These are phyloP conservation scores for Plebejus melissa DNA, from an alignment of 2,888 invertebrate genomes.

Conservation along the genomic window DNA sequence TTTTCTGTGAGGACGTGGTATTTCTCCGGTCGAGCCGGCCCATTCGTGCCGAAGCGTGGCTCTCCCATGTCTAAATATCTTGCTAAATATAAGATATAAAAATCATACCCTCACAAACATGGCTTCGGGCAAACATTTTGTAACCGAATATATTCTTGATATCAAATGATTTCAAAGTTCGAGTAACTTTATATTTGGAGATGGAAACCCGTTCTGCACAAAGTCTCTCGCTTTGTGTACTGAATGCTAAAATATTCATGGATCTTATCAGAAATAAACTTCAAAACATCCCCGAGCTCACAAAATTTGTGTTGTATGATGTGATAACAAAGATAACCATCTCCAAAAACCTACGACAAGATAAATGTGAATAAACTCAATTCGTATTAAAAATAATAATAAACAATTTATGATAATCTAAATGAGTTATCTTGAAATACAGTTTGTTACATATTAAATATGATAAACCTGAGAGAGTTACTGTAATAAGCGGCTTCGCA, in stretches of 20 bases:
- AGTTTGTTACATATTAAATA: no score
- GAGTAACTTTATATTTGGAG: slow-evolving; percentile 10
- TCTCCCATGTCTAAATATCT: no score
- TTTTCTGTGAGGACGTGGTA: no score
- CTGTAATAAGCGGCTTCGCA: not conserved
- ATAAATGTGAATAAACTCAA: no score
- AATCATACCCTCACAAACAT: not conserved
- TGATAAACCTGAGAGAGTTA: no score
- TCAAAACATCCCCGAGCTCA: not conserved
- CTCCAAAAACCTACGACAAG: not conserved
- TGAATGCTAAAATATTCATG: slow-evolving; percentile 20
- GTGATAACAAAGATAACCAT: not conserved
- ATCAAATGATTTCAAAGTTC: slow-evolving; percentile 15
- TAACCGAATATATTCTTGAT: not conserved
- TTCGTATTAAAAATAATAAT: no score
- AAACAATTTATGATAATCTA: no score
- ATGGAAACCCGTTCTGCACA: slow-evolving; percentile 13
- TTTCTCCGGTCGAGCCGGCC: no score
- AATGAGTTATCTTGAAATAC: no score
- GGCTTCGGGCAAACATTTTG: not conserved
- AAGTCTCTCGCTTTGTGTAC: slow-evolving; percentile 18
- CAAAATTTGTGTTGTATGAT: not conserved
- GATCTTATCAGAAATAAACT: slow-evolving; percentile 6
- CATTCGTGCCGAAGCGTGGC: no score
- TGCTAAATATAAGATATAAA: no score